Evolutionary conservation across 2,797 vertebrate genomes (phyloP), one percentile per base, ranked within the genome.

Genomic region (Mus spretus): DNA sequence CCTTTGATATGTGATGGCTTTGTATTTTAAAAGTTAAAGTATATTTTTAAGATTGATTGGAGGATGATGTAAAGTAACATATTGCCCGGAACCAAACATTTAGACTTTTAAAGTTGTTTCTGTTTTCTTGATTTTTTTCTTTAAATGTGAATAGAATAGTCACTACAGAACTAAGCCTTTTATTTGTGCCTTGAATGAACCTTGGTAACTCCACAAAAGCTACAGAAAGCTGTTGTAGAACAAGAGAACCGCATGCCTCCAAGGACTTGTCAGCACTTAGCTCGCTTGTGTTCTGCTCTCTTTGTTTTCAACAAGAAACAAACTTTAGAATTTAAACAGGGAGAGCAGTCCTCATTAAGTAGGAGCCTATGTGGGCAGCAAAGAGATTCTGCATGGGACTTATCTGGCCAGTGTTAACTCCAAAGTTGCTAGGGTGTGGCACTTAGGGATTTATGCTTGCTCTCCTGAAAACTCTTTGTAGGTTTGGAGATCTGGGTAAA

Each of bases 141-240:
- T 97, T 91, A 97, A 88, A 97, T 97, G 92, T 9, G 20, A 90
- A 59, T 93, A 55, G 55, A 98, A 95, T 78, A 91, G 87, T 97
- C 93, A 90, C 97, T 97, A 79, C 26, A 96, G 86, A 67, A 72
- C 53, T 75, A 75, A n/a, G 95, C 84, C 90, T 94, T 98, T 97
- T 97, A 92, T 97, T 96, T 94, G 93, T 97, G 94, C 98, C 97
- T 97, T 96, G 92, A 86, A 91, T 97, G 72, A 98, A 97, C 97
- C 94, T 97, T 96, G 86, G 97, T 96, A 98, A 98, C 98, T 98
- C 94, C 96, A 94, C 72, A 97, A 96, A 98, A 95, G 93, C 96
- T 96, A 59, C 95, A 31, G 75, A n/a, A 91, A 95, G 89, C 96
- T 98, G 98, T 96, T 97, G 97, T 97, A 98, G 97, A 98, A 98